These are phyloP conservation scores for Copsychus sechellarum DNA, from an alignment of 2,113 vertebrate genomes.

Conservation along the genomic window DNA sequence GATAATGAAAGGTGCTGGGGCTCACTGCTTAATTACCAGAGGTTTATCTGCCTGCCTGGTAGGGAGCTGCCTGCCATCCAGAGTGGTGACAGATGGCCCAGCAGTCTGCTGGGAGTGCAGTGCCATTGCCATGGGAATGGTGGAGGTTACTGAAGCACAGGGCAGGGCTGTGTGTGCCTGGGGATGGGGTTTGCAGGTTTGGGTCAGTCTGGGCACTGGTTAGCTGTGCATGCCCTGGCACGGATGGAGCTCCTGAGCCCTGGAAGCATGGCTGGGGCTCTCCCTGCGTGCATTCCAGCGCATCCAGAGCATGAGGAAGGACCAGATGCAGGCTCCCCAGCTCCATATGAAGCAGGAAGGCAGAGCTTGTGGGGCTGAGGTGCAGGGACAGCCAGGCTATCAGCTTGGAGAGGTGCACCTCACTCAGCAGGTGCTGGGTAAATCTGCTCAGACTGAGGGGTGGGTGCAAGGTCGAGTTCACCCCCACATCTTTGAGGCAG, in stretches of 20 bases:
- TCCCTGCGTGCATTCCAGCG: neutral
- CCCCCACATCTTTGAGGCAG: neutral
- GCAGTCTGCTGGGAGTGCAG: neutral
- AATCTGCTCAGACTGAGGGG: neutral
- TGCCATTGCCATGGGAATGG: neutral
- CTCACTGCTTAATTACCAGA: neutral
- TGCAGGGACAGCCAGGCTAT: neutral
- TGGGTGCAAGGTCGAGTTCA: neutral
- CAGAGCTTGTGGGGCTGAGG: neutral
- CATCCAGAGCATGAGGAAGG: neutral
- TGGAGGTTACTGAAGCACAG: neutral
- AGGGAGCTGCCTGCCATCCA: neutral
- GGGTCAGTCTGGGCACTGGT: neutral
- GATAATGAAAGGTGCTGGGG: neutral
- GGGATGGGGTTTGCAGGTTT: neutral
- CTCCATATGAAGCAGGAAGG: accelerated
- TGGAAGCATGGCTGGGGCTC: accelerated
- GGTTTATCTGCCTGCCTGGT: neutral
- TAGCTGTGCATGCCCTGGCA: neutral
- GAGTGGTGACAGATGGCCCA: neutral
- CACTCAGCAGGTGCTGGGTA: accelerated
- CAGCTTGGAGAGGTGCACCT: neutral
- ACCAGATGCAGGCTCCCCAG: neutral
- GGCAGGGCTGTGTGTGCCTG: neutral
- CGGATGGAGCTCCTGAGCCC: neutral